Percentiles rank a stretch among this genome's conserved stretches.
These are phyloP conservation scores for Phocides pigmalion DNA, from an alignment of 1,140 invertebrate genomes.

Conservation along the genomic window DNA sequence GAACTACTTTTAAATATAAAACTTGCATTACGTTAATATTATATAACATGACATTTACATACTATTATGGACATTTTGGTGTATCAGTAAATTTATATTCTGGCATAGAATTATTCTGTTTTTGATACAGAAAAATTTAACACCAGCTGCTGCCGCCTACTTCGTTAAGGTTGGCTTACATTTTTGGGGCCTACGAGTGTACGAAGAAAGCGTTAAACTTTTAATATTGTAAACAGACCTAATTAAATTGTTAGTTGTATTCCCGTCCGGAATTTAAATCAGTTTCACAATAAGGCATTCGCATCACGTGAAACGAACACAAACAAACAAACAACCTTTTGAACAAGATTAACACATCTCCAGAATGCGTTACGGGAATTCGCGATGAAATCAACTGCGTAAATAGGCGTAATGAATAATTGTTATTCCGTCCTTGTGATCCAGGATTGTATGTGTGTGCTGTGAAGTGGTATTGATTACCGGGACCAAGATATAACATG, in stretches of 20 bases:
- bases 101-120: no score
- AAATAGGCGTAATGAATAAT: slow-evolving; percentile 39
- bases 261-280: not conserved
- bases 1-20: no score
- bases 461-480: slow-evolving; percentile 7
- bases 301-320: slow-evolving; percentile 16
- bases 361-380: not conserved
- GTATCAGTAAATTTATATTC: no score
- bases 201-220: no score
- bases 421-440: slow-evolving; percentile 34
- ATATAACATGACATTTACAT: no score
- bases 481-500: not conserved
- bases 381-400: slow-evolving; percentile 28
- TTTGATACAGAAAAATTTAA: no score
- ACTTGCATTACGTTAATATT: no score
- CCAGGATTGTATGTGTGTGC: slow-evolving; percentile 1
- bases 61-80: no score
- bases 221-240: no score
- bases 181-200: no score
- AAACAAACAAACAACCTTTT: slow-evolving; percentile 19
- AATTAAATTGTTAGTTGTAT: not conserved
- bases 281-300: slow-evolving; percentile 5
- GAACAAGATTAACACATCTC: slow-evolving; percentile 27
- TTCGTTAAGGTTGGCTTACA: no score
- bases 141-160: no score